These are phyloP conservation scores for Ophonus ardosiacus DNA, from an alignment of 2,888 invertebrate genomes.

Conservation along the genomic window DNA sequence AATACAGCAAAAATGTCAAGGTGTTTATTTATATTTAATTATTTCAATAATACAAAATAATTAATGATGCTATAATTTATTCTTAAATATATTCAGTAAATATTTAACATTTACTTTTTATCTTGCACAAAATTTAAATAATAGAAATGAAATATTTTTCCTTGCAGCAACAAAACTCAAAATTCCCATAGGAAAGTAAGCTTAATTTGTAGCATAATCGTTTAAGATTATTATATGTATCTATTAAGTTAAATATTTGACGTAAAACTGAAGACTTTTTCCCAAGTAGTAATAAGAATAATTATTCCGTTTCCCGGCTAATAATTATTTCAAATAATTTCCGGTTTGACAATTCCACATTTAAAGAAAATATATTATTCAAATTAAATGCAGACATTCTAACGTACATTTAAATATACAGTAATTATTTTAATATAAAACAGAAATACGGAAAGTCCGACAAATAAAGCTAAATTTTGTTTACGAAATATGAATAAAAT, in stretches of 20 bases:
- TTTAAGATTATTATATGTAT: slow-evolving; percentile 12
- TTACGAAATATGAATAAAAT: slow-evolving; percentile 2
- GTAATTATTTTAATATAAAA: neutral
- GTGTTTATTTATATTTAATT: neutral
- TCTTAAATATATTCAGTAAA: neutral
- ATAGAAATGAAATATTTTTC: neutral
- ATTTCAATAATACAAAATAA: slow-evolving; percentile 9
- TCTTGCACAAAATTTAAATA: neutral
- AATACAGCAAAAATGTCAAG: slow-evolving; percentile 32
- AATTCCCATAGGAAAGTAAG: slow-evolving; percentile 6
- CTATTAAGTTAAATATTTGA: slow-evolving; percentile 11
- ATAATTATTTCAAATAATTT: slow-evolving; percentile 19
- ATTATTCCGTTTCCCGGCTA: slow-evolving; percentile 40
- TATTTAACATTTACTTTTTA: slow-evolving; percentile 3
- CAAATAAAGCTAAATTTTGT: neutral
- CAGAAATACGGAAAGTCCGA: neutral
- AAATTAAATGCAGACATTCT: neutral
- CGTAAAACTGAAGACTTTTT: slow-evolving; percentile 10
- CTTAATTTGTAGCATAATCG: neutral
- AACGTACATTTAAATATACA: neutral
- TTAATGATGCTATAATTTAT: slow-evolving; percentile 13
- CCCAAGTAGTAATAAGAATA: neutral
- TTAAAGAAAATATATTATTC: slow-evolving; percentile 7
- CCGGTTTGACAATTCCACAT: slow-evolving; percentile 23
- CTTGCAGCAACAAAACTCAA: neutral